Percentiles rank a stretch among this genome's conserved stretches.
These are phyloP conservation scores for Harmothoe impar DNA, from an alignment of 2,888 invertebrate species.

Conservation along the genomic window DNA sequence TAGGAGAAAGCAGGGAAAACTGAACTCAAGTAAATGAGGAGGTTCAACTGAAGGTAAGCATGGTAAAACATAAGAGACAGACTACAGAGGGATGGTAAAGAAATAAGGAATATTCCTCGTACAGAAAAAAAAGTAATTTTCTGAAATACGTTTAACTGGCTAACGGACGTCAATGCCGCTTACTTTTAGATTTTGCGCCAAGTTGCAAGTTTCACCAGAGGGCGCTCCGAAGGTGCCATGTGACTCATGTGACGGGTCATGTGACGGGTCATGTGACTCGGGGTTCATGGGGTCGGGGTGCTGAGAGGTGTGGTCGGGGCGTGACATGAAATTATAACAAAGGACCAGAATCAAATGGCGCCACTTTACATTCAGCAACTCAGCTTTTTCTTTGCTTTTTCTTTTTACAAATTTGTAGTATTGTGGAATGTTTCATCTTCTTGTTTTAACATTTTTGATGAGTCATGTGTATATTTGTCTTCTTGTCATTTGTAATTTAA, in stretches of 20 bases:
- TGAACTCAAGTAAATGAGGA: too few relatives aligned
- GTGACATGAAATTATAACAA: constrained; percentile 58
- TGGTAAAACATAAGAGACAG: background rate
- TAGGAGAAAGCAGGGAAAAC: background rate
- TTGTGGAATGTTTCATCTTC: too few relatives aligned
- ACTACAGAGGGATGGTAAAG: background rate
- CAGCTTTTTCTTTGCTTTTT: too few relatives aligned
- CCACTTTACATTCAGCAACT: background rate
- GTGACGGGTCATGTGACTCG: constrained; percentile 50
- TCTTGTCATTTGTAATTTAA: too few relatives aligned
- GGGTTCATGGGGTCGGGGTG: constrained; percentile 59
- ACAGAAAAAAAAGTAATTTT: background rate
- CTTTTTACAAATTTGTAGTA: too few relatives aligned
- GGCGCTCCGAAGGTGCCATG: constrained; percentile 37
- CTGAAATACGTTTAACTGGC: background rate
- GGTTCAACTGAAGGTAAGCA: too few relatives aligned
- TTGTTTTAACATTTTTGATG: too few relatives aligned
- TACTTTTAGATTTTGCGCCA: constrained; percentile 35
- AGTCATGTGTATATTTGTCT: too few relatives aligned
- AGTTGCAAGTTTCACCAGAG: constrained; percentile 9
- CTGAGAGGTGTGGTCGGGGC: constrained; percentile 56
- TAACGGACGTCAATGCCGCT: constrained; percentile 36
- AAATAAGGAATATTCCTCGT: too few relatives aligned
- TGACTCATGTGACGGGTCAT: constrained; percentile 47
- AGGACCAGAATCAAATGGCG: constrained; percentile 57